Evolutionary conservation across 2,113 vertebrate species (phyloP).

Genomic region (Coracopsis vasa): DNA sequence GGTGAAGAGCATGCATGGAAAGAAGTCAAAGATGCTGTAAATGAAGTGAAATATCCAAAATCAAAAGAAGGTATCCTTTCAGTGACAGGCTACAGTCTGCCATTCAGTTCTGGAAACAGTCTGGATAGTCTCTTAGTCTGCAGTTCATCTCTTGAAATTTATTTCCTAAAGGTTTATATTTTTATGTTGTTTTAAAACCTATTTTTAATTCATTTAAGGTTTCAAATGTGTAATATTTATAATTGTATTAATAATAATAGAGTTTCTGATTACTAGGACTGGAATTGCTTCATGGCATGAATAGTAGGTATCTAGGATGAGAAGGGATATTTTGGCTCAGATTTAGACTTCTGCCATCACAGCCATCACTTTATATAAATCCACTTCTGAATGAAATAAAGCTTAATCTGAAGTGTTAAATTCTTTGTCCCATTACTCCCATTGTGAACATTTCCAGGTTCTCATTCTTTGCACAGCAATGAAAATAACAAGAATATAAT

Average conservation of each 20-base stretch:
- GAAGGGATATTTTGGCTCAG: background rate
- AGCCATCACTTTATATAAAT: background rate
- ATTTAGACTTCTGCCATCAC: background rate
- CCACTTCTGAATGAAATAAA: background rate
- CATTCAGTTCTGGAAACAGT: background rate
- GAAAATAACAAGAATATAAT: background rate
- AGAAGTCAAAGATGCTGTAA: slow-evolving; percentile 71
- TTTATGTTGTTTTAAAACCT: background rate
- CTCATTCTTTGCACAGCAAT: background rate
- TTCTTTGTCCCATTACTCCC: background rate
- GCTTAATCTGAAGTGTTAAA: background rate
- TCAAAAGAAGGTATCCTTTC: slow-evolving; percentile 82
- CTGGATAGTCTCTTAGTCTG: background rate
- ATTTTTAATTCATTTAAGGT: background rate
- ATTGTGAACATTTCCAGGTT: background rate
- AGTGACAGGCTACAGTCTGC: background rate
- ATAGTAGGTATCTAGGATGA: background rate
- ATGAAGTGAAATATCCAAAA: slow-evolving; percentile 72
- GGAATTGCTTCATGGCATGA: background rate
- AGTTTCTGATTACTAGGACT: background rate
- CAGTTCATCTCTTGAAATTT: background rate
- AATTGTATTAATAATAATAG: background rate
- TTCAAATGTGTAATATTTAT: background rate
- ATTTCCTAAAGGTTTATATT: background rate
- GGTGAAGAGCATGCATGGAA: slow-evolving; percentile 78